Base-by-base conservation (phyloP, 30 jellyfish, hydroid and myxozoan species). In the Hydractinia symbiolongicarpus region DNA sequence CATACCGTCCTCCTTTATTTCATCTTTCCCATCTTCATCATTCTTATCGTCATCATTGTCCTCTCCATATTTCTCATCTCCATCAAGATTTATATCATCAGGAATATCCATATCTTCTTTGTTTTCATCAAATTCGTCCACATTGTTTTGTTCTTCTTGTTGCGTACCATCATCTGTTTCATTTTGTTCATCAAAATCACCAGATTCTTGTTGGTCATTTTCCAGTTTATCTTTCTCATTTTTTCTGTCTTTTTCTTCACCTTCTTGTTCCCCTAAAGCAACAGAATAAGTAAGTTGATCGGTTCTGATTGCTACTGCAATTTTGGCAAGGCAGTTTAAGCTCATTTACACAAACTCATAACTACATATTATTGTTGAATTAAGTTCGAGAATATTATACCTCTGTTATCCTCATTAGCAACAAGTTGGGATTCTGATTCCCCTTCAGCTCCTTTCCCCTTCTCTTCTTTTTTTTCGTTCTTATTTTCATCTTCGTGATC, bases 361-460 rank as follows among this genome's bases (percentile, higher is more conserved):
- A 30, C 44, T 30, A 30, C 44, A 30, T 30, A 30, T 30, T 58
- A 58, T 58, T 58, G 15, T 58, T 58, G 69, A 16, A 58, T 58
- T 1, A 58, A 16, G 69, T 3, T 0, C 69, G 17, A 58, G 15
- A 51, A n/a, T 50, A 8, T 61, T 85, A 0, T 40, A 93, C 98
- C 98, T 55, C 79, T 84, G 72, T 87, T 61, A 52, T 93, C 98
- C 13, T 88, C 98, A 30, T 93, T 93, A 11, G 98, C 98, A 20
- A 93, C 98, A 53, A 93, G 76, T 72, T 88, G 88, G 5, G 98
- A 93, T 61, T 93, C 82, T 44, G 95, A 82, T 17, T 20, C 57
- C 16, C 87, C 95, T 20, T 88, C 95, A 54, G 95, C 95, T 54
- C 96, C 96, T 13, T 93, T 84, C 55, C 95, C 96, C 61, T 83